Base-by-base conservation (phyloP, 2,797 vertebrate species). In the Coregonus suidteri region DNA sequence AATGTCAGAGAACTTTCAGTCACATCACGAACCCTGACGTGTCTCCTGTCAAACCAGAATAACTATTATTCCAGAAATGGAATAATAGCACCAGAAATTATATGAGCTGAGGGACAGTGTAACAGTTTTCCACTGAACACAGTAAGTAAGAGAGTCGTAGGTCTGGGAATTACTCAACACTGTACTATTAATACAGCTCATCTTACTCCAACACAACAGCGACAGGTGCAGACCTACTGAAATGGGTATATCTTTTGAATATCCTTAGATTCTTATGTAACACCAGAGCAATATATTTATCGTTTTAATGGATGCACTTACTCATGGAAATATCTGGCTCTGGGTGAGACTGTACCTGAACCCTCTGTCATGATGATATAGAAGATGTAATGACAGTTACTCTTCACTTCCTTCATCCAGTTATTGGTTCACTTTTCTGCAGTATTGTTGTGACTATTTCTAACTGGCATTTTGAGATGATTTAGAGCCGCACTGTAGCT, bases 61-160 rank as follows among this genome's bases (percentile, higher is more conserved):
- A 74, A 52, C 68, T 71, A 18, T n/a, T n/a, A n/a, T n/a, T n/a
- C n/a, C n/a, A 3, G 15, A 82, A 86, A 83, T 59, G 14, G 68
- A 79, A 18, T 13, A 25, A 77, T 47, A 76, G 52, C 62, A 68
- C 80, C 83, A 79, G 82, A 89, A 91, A 85, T 72, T 62, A 75
- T 77, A 87, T 67, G 71, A 71, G 75, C 77, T 82, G 88, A 87
- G 79, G 47, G 37, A 78, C 88, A 83, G 86, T 79, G 84, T 81
- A 88, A 88, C 82, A 84, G 62, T 83, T 89, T 89, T 90, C 85
- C 88, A 87, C 53, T 75, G 47, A 25, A 52, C 6, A 51, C 34
- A 16, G 71, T 37, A 16, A 62, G 78, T 80, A 67, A 77, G 72
- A n/a, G 59, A 84, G 84, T 9, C 13, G 59, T 1, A 1, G 4